phyloP scores from a whole-genome alignment of 2,888 invertebrate genomes.

The Acanthoscelides obtectus region DNA sequence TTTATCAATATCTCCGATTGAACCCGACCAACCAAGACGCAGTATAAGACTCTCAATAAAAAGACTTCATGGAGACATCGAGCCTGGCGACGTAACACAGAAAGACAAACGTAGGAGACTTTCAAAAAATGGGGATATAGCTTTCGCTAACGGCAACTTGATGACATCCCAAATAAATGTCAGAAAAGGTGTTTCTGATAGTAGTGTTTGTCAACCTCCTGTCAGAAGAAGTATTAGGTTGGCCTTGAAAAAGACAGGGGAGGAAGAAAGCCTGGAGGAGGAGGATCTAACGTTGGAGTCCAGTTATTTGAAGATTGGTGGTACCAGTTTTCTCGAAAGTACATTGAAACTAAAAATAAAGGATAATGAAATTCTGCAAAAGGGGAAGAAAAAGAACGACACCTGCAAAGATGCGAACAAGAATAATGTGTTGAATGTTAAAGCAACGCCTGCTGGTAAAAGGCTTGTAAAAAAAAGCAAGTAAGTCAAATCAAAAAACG shows the following conservation, averaged over 20 bases:
- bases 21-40: constrained; percentile 14
- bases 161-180: neutral
- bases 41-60: constrained; percentile 24
- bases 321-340: neutral
- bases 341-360: neutral
- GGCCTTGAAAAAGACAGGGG: constrained; percentile 3
- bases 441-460: constrained; percentile 14
- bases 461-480: constrained; percentile 5
- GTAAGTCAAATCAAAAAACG: no score
- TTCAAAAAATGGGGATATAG: neutral
- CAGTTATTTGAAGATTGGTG: neutral
- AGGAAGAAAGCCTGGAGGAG: neutral
- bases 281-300: neutral
- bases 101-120: neutral
- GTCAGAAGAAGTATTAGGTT: constrained; percentile 11
- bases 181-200: neutral
- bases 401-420: neutral
- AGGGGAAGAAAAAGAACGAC: neutral
- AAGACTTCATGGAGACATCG: constrained; percentile 2
- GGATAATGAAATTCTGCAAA: neutral
- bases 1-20: constrained; percentile 21
- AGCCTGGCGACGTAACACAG: neutral
- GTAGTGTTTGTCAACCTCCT: neutral
- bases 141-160: neutral
- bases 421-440: constrained; percentile 3